These are phyloP conservation scores for Poeciliopsis infans DNA, from an alignment of 2,797 vertebrate genomes.

Conservation along the genomic window DNA sequence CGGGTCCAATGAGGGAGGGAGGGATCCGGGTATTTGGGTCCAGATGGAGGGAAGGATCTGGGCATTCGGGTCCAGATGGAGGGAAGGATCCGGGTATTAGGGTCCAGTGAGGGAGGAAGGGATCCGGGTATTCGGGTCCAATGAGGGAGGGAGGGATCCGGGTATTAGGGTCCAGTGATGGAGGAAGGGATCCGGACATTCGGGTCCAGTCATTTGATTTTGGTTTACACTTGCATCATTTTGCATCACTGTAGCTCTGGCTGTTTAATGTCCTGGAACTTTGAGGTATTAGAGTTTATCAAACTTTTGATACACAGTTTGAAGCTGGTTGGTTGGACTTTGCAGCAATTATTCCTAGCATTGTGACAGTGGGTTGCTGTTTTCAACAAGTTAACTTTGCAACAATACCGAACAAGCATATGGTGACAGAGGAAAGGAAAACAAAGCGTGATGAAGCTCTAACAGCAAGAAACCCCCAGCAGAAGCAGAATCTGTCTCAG, in stretches of 20 bases:
- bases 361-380: neutral
- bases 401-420: neutral
- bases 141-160: too few species aligned
- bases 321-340: neutral
- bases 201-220: conserved; percentile 18
- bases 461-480: neutral
- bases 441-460: neutral
- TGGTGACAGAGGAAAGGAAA: neutral
- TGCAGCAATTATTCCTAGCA: neutral
- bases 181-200: conserved; percentile 32
- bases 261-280: neutral
- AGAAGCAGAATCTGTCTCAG: neutral
- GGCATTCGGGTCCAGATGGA: conserved; percentile 8
- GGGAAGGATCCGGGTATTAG: conserved; percentile 26
- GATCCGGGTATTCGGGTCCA: too few species aligned
- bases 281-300: neutral
- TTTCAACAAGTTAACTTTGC: neutral
- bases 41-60: conserved; percentile 40
- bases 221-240: neutral
- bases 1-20: conserved; percentile 37
- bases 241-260: neutral
- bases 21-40: conserved; percentile 38
- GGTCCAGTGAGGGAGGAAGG: conserved; percentile 11
- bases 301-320: too few species aligned
- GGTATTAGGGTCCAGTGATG: too few species aligned